Evolutionary conservation across 2,888 invertebrate species (phyloP).

Genomic region (Epirrhoe tristata): DNA sequence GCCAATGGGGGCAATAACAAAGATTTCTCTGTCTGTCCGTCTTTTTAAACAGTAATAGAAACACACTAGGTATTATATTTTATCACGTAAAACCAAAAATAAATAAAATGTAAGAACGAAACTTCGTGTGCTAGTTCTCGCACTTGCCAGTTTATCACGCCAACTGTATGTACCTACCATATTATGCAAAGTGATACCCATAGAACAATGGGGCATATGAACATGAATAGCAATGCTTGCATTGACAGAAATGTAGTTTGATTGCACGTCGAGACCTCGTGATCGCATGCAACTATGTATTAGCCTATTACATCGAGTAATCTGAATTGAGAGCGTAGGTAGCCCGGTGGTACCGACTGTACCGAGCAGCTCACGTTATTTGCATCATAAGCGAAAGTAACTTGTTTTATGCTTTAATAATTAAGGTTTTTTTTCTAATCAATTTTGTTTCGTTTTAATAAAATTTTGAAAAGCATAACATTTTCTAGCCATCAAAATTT

Average conservation of each 20-base stretch:
- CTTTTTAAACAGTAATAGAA: too few species aligned
- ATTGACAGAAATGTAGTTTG: conserved; percentile 40
- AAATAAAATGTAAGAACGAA: too few species aligned
- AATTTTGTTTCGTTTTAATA: too few species aligned
- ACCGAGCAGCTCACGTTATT: background rate
- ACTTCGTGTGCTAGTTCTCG: background rate
- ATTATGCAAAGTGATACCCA: conserved; percentile 27
- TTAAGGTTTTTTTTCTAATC: background rate
- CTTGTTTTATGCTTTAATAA: background rate
- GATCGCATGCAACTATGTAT: conserved; percentile 35
- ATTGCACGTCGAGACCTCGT: conserved; percentile 32
- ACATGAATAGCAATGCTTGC: conserved; percentile 41
- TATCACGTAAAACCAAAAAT: too few species aligned
- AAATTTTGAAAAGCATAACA: too few species aligned
- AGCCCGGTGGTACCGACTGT: conserved; percentile 1
- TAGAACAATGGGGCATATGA: conserved; percentile 35
- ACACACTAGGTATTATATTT: too few species aligned
- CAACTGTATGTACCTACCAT: conserved; percentile 14
- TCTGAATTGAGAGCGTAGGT: conserved; percentile 19
- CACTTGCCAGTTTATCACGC: conserved; percentile 5
- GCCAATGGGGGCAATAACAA: background rate
- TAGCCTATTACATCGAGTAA: conserved; percentile 27
- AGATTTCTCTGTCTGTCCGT: too few species aligned
- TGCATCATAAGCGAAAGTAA: background rate
- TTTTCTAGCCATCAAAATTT: too few species aligned